phyloP scores from a whole-genome alignment of 1,140 invertebrate species.

The Saccostrea glomerata region DNA sequence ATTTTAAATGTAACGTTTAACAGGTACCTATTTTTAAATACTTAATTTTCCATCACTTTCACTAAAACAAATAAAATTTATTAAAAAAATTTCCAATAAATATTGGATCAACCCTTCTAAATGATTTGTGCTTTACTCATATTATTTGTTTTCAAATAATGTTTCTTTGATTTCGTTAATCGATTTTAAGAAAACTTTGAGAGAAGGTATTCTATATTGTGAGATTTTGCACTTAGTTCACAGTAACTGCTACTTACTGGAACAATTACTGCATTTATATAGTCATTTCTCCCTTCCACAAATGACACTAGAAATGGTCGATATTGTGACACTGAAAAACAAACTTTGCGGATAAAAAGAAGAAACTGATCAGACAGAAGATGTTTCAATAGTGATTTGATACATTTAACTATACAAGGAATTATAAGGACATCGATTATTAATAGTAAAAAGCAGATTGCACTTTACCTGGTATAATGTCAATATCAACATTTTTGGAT shows the following conservation, averaged over 20 bases:
- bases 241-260: neutral
- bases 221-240: too few species aligned
- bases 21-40: too few species aligned
- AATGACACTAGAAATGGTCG: neutral
- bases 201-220: neutral
- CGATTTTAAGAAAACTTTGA: neutral
- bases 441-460: too few species aligned
- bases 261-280: neutral
- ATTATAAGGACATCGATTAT: neutral
- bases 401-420: neutral
- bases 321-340: neutral
- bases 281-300: neutral
- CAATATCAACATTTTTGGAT: neutral
- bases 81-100: neutral
- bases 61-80: too few species aligned
- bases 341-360: neutral
- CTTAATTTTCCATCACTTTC: too few species aligned
- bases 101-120: too few species aligned
- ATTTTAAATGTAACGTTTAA: too few species aligned
- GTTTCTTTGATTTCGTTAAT: neutral
- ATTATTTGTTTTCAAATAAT: neutral
- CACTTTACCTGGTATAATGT: neutral
- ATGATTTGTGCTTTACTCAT: neutral
- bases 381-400: too few species aligned
- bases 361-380: neutral